A percentile compares a stretch with the other conserved stretches of the same genome.
Evolutionary conservation across 2,888 invertebrate genomes (phyloP).

Genomic region (Syritta pipiens): DNA sequence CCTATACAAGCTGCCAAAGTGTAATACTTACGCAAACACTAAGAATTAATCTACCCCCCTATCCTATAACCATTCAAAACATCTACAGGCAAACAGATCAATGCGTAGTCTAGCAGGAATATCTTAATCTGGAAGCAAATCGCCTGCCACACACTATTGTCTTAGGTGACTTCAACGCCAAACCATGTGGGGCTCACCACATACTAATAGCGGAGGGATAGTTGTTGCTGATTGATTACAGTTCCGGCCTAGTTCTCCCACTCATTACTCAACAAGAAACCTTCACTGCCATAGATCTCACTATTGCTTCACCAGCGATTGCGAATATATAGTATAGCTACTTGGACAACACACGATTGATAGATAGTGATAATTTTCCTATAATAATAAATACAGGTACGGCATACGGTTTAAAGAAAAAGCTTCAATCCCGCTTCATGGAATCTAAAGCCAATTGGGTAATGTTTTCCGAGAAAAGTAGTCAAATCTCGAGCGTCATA

Average conservation of each 20-base stretch:
- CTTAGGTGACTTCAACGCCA: constrained; percentile 4
- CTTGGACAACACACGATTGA: neutral
- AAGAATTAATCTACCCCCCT: neutral
- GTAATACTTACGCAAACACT: neutral
- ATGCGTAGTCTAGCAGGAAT: neutral
- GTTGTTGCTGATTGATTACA: neutral
- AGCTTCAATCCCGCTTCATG: neutral
- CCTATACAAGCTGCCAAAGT: neutral
- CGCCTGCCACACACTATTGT: neutral
- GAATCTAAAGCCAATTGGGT: neutral
- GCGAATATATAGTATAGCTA: neutral
- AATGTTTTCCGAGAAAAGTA: neutral
- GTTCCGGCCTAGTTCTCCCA: neutral
- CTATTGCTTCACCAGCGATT: neutral
- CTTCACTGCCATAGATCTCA: neutral
- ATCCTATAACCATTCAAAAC: neutral
- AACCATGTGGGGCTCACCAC: constrained; percentile 5
- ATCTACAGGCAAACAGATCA: constrained; percentile 2
- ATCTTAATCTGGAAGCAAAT: neutral
- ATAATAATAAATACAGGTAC: neutral
- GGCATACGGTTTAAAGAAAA: neutral
- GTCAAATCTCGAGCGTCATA: neutral
- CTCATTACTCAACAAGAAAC: neutral
- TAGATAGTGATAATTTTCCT: neutral
- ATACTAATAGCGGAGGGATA: neutral